A percentile compares a stretch with the other conserved stretches of the same genome.
These are phyloP conservation scores for Lottia gigantea DNA, from an alignment of 2,888 invertebrate genomes.

Conservation along the genomic window DNA sequence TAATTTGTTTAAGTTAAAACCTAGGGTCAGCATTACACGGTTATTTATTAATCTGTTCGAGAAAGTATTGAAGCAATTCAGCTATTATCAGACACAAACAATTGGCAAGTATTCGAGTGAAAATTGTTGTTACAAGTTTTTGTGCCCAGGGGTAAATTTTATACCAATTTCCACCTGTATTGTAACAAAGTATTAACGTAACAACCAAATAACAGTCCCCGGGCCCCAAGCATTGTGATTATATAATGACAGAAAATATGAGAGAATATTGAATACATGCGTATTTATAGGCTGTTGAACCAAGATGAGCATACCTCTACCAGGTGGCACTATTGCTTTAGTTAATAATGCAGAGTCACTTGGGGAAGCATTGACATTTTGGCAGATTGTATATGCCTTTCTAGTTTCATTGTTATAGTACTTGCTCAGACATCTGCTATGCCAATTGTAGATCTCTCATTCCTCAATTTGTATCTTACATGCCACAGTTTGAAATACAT, in stretches of 20 bases:
- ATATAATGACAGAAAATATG: background rate
- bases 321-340: too few species aligned
- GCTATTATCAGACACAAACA: background rate
- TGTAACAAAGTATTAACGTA: background rate
- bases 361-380: too few species aligned
- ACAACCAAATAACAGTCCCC: background rate
- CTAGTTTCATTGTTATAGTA: too few species aligned
- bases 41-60: background rate
- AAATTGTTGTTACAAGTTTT: background rate
- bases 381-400: too few species aligned
- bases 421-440: too few species aligned
- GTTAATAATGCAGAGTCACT: too few species aligned
- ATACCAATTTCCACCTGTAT: conserved; percentile 5
- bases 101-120: background rate
- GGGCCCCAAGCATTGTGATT: background rate
- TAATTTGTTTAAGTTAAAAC: background rate
- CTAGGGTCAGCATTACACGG: conserved; percentile 3
- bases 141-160: background rate
- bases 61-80: background rate
- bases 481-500: too few species aligned
- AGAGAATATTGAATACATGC: too few species aligned
- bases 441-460: too few species aligned
- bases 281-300: too few species aligned
- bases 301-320: too few species aligned
- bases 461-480: too few species aligned